A percentile compares a stretch with the other conserved stretches of the same genome.
phyloP scores from a whole-genome alignment of 2,888 invertebrate species.

The Acronicta psi region DNA sequence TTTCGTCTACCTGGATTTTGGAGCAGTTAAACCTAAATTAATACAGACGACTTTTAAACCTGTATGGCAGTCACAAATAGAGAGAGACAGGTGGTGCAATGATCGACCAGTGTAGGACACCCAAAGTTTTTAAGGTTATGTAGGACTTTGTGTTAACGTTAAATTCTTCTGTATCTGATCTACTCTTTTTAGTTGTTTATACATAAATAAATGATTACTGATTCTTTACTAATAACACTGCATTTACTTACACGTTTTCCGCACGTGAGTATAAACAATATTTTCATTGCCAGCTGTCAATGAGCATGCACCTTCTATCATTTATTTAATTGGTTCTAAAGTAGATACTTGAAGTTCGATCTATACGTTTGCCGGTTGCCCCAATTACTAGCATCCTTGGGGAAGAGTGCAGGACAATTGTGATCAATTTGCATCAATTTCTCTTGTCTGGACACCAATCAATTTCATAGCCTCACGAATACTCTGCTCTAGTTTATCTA shows the following conservation, averaged over 20 bases:
- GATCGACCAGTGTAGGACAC: too few relatives aligned
- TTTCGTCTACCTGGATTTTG: too few relatives aligned
- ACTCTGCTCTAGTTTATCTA: slow-evolving; percentile 32
- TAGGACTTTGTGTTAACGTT: too few relatives aligned
- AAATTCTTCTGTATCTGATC: too few relatives aligned
- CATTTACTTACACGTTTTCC: not conserved
- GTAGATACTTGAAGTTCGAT: slow-evolving; percentile 28
- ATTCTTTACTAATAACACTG: not conserved
- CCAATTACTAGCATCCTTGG: slow-evolving; percentile 45
- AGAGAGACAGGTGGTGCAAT: too few relatives aligned
- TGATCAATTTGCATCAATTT: slow-evolving; percentile 54
- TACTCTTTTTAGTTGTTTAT: not conserved
- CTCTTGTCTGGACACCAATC: slow-evolving; percentile 50
- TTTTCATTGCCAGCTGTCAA: slow-evolving; percentile 11
- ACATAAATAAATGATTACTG: not conserved
- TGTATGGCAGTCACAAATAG: too few relatives aligned
- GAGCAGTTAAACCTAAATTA: too few relatives aligned
- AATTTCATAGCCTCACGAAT: slow-evolving; percentile 45
- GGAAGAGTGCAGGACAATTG: slow-evolving; percentile 50
- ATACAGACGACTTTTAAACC: too few relatives aligned
- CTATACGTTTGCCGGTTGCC: slow-evolving; percentile 26
- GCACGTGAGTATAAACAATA: not conserved
- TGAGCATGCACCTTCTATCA: slow-evolving; percentile 4
- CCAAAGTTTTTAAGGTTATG: too few relatives aligned
- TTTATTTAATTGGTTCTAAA: slow-evolving; percentile 4